Conservation (phyloP, 2,797 vertebrate species). For the Clamator glandarius region DNA sequence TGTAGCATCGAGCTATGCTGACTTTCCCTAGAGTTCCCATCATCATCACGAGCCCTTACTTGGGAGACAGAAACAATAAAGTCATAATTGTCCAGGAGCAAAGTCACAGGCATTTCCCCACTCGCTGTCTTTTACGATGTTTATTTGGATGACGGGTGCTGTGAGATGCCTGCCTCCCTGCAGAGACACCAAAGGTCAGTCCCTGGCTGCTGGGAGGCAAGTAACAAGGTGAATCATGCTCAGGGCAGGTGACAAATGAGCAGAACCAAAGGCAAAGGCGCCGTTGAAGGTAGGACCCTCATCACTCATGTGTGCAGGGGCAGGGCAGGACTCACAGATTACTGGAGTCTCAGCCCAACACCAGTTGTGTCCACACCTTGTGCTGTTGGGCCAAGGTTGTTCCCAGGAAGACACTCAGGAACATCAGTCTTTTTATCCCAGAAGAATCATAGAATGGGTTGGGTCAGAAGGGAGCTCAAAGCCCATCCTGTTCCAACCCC, state of each 20-base stretch:
- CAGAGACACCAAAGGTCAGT: background rate
- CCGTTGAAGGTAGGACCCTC: background rate
- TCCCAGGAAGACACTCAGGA: background rate
- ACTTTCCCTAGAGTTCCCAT: background rate
- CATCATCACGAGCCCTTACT: fast-evolving
- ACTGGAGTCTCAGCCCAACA: background rate
- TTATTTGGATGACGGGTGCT: background rate
- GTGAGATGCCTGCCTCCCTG: background rate
- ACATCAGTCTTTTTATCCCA: background rate
- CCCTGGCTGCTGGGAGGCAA: background rate
- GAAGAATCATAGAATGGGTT: background rate
- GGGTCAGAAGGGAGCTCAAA: too few relatives aligned
- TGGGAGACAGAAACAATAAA: background rate
- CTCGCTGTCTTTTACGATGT: background rate
- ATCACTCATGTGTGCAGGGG: fast-evolving
- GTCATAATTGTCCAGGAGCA: background rate
- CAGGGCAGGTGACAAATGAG: background rate
- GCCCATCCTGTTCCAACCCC: too few relatives aligned
- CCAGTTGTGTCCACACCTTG: background rate
- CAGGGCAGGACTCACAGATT: background rate
- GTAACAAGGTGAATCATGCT: background rate
- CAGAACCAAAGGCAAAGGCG: background rate
- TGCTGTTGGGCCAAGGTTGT: background rate
- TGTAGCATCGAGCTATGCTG: fast-evolving
- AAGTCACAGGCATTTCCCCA: background rate